Evolutionary conservation across 2,797 vertebrate genomes (phyloP).

Genomic region (Phrynocephalus forsythii): DNA sequence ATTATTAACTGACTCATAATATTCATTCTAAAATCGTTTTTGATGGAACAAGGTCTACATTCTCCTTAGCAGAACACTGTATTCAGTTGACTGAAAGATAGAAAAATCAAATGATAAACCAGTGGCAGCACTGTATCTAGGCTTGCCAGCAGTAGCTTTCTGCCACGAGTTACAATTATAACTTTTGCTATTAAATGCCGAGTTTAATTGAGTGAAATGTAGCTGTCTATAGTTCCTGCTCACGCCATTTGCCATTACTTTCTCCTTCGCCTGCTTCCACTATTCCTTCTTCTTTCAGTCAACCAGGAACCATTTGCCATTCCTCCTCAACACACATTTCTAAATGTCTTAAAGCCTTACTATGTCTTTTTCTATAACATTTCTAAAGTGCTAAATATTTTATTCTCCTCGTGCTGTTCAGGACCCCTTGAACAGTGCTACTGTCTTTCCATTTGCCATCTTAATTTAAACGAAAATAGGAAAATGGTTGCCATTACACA

Average conservation of each 20-base stretch:
- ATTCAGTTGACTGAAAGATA: slow-evolving; percentile 8
- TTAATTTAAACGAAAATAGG: not conserved
- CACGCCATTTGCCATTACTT: slow-evolving; percentile 8
- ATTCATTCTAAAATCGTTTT: not conserved
- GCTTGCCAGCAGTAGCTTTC: slow-evolving; percentile 27
- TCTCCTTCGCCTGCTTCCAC: slow-evolving; percentile 17
- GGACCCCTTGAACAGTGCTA: not conserved
- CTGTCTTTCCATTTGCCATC: not conserved
- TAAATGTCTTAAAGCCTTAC: slow-evolving; percentile 14
- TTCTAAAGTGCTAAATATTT: slow-evolving; percentile 27
- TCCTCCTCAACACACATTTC: not conserved
- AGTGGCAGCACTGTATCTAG: not conserved
- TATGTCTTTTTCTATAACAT: not conserved
- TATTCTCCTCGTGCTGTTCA: not conserved
- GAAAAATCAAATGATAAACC: slow-evolving; percentile 9
- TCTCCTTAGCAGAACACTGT: not conserved
- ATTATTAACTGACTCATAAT: not conserved
- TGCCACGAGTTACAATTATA: slow-evolving; percentile 31
- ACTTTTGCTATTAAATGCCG: slow-evolving; percentile 32
- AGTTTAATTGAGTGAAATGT: slow-evolving; percentile 37
- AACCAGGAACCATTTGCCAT: not conserved
- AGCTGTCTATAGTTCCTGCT: slow-evolving; percentile 21
- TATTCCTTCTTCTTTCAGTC: slow-evolving; percentile 13
- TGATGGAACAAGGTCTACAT: not conserved
- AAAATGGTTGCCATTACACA: slow-evolving; percentile 1